Evolutionary conservation across 1,140 invertebrate species (phyloP).

Genomic region (Drosophila malerkotliana): DNA sequence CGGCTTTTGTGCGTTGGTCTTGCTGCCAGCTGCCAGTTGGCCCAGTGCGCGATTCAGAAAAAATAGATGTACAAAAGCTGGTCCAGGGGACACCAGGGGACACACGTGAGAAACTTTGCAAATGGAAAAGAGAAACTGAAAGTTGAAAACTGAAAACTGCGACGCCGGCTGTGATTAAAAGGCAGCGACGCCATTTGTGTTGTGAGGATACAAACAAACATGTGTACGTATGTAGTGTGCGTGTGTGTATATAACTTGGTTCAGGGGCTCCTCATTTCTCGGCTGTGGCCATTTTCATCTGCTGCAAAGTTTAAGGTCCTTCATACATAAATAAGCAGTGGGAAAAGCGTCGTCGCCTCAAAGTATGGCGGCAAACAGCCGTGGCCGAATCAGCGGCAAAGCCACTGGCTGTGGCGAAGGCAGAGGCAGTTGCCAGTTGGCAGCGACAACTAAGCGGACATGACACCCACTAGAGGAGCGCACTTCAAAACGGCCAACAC

Average conservation of each 20-base stretch:
- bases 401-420: not conserved
- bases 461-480: slow-evolving; percentile 73
- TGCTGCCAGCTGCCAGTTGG: slow-evolving; percentile 44
- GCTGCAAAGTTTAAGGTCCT: slow-evolving; percentile 79
- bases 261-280: slow-evolving; percentile 36
- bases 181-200: slow-evolving; percentile 65
- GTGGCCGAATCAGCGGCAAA: slow-evolving; percentile 3
- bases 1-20: slow-evolving; percentile 38
- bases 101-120: slow-evolving; percentile 73
- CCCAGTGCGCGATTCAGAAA: slow-evolving; percentile 17
- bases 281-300: slow-evolving; percentile 69
- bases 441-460: slow-evolving; percentile 71
- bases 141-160: slow-evolving; percentile 36
- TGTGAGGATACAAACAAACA: slow-evolving; percentile 16
- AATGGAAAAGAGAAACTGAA: slow-evolving; percentile 59
- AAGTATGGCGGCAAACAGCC: slow-evolving; percentile 61
- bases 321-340: slow-evolving; percentile 82
- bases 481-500: slow-evolving; percentile 69
- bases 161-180: slow-evolving; percentile 74
- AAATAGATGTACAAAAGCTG: slow-evolving; percentile 9
- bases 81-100: slow-evolving; percentile 15
- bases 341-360: slow-evolving; percentile 68
- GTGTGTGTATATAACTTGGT: slow-evolving; percentile 17
- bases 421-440: slow-evolving; percentile 11
- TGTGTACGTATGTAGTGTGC: slow-evolving; percentile 1